phyloP scores from a whole-genome alignment of 2,888 invertebrate species.

The Temnothorax rugatulus region DNA sequence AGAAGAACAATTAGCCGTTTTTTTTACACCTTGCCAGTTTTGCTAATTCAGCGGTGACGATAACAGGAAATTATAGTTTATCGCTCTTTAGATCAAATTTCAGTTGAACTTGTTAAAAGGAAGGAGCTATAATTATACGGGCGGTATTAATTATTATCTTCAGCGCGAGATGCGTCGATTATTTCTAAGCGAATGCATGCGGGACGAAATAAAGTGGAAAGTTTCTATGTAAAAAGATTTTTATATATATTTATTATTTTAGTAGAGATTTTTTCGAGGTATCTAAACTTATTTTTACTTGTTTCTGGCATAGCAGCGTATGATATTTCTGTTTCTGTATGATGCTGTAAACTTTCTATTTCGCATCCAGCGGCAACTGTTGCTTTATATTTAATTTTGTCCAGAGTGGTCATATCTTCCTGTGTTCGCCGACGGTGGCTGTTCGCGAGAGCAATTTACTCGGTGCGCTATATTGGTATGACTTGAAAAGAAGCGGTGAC shows the following conservation, averaged over 20 bases:
- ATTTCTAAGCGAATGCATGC: not conserved
- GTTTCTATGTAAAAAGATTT: not conserved
- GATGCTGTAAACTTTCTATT: not conserved
- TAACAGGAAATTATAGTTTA: constrained; percentile 9
- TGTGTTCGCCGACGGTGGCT: not conserved
- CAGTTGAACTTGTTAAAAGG: not conserved
- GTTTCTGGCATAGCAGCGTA: not conserved
- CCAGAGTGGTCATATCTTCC: constrained; percentile 9
- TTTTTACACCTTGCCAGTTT: not conserved
- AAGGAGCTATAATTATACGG: not conserved
- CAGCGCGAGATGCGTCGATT: not conserved
- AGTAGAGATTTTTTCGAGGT: not conserved
- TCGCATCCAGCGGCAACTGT: not conserved
- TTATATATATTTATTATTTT: not conserved
- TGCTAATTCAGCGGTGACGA: not conserved
- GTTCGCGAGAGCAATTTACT: constrained; percentile 24
- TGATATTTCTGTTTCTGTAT: constrained; percentile 6
- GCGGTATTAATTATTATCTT: not conserved
- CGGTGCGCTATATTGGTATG: constrained; percentile 20
- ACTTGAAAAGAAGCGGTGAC: constrained; percentile 25
- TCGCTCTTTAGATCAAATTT: constrained; percentile 16
- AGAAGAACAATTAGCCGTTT: constrained; percentile 29
- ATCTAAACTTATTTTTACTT: constrained; percentile 1
- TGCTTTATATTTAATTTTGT: constrained; percentile 48
- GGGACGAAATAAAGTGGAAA: not conserved